These are phyloP conservation scores for Drosophila setifemur DNA, from an alignment of 1,140 invertebrate species.

Conservation along the genomic window DNA sequence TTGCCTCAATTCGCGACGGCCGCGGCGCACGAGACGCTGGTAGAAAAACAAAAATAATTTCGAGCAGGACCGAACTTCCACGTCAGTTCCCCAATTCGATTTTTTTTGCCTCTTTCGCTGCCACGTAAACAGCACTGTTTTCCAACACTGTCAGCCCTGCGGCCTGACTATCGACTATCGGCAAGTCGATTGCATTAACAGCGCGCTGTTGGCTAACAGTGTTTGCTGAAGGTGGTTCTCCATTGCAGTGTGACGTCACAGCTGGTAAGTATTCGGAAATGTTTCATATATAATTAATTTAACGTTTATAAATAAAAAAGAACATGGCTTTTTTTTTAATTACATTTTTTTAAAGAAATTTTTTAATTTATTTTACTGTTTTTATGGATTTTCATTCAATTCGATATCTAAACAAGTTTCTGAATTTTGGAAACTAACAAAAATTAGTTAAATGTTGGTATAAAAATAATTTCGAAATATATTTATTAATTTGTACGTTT, in stretches of 20 bases:
- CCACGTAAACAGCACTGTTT: constrained; percentile 66
- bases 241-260: neutral
- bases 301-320: no score
- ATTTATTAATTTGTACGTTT: no score
- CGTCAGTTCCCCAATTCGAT: constrained; percentile 78
- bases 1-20: constrained; percentile 12
- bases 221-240: neutral
- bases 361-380: no score
- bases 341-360: no score
- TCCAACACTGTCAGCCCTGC: constrained; percentile 13
- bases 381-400: no score
- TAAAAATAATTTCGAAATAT: no score
- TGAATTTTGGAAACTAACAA: no score
- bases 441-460: no score
- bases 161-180: neutral
- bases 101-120: constrained; percentile 65
- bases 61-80: constrained; percentile 73
- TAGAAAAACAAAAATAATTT: constrained; percentile 56
- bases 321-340: no score
- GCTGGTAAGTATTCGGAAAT: no score
- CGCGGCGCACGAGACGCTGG: constrained; percentile 32
- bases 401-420: no score
- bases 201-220: constrained; percentile 1
- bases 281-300: no score
- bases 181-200: neutral